These are phyloP conservation scores for Psittacula echo DNA, from an alignment of 2,797 vertebrate species.

Conservation along the genomic window DNA sequence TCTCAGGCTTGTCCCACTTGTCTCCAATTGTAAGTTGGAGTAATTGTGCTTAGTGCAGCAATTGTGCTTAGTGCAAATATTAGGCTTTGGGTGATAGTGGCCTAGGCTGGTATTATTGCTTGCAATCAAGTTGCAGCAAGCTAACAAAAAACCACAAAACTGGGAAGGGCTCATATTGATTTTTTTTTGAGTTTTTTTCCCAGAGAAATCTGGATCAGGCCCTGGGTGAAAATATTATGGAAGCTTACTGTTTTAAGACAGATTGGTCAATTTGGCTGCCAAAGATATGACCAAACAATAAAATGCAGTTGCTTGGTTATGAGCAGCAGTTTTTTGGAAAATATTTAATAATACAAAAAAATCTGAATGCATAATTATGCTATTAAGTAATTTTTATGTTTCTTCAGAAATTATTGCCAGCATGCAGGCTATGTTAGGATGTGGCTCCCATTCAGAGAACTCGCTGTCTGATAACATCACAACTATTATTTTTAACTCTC, in stretches of 20 bases:
- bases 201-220: not conserved
- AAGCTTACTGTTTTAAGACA: not conserved
- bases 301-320: not conserved
- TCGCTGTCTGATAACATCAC: conserved; percentile 72
- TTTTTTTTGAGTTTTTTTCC: not conserved
- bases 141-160: not conserved
- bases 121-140: not conserved
- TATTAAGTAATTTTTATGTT: conserved; percentile 54
- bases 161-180: not conserved
- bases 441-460: conserved; percentile 73
- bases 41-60: accelerated
- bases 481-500: conserved; percentile 58
- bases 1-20: not conserved
- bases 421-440: conserved; percentile 69
- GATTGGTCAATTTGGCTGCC: not conserved
- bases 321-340: not conserved
- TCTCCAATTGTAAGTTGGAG: not conserved
- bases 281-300: conserved; percentile 29
- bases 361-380: not conserved
- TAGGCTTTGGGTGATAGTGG: not conserved
- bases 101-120: not conserved
- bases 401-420: conserved; percentile 67
- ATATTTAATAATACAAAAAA: conserved; percentile 9
- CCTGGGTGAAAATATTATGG: not conserved
- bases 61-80: not conserved